phyloP scores from a whole-genome alignment of 2,888 invertebrate species.

The Toxonevra muliebris region DNA sequence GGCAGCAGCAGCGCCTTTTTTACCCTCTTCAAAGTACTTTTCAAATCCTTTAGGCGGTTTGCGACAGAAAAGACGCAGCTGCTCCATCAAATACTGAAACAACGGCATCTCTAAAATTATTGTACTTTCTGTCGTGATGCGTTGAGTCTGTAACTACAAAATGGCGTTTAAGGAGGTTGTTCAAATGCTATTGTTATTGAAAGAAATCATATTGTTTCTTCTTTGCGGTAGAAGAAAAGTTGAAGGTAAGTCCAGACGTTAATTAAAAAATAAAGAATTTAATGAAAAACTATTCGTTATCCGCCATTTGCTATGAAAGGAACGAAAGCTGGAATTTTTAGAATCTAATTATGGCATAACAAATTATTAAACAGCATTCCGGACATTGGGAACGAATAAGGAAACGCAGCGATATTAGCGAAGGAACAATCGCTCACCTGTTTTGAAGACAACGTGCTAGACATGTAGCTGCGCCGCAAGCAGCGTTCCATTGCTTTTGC shows the following conservation, averaged over 20 bases:
- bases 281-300: too few relatives aligned
- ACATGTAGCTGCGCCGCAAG: constrained; percentile 58
- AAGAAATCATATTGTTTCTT: too few relatives aligned
- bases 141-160: constrained; percentile 30
- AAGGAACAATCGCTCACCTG: constrained; percentile 50
- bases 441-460: constrained; percentile 62
- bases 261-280: too few relatives aligned
- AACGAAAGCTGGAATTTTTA: too few relatives aligned
- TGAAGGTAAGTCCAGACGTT: too few relatives aligned
- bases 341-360: too few relatives aligned
- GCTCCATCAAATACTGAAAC: constrained; percentile 53
- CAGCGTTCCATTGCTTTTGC: constrained; percentile 69
- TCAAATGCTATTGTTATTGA: background rate
- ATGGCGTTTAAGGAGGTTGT: background rate
- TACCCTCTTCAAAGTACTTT: constrained; percentile 82
- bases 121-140: constrained; percentile 30
- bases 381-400: too few relatives aligned
- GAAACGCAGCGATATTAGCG: background rate
- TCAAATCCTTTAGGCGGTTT: constrained; percentile 94
- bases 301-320: too few relatives aligned
- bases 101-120: constrained; percentile 48
- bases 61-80: constrained; percentile 70
- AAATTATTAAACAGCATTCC: too few relatives aligned
- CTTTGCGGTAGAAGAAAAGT: too few relatives aligned
- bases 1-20: constrained; percentile 49